These are phyloP conservation scores for Uria lomvia DNA, from an alignment of 2,113 vertebrate species.

Conservation along the genomic window DNA sequence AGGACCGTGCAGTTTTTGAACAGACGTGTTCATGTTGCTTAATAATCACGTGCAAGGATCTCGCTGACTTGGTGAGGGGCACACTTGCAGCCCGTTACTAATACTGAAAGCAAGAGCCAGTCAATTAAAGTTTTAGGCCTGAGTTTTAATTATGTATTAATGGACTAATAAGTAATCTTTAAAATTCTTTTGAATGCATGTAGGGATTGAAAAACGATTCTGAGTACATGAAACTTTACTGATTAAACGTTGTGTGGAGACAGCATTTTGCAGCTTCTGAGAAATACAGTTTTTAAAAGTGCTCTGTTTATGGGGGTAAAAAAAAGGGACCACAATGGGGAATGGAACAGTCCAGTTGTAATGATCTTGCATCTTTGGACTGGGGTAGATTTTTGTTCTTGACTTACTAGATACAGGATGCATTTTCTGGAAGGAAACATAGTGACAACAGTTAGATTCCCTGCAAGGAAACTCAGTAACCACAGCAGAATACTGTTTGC, in stretches of 20 bases:
- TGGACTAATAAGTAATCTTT: not conserved
- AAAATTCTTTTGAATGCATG: not conserved
- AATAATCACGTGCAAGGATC: rapidly evolving
- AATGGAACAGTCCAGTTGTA: not conserved
- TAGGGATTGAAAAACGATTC: not conserved
- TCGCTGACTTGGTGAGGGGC: not conserved
- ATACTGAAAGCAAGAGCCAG: not conserved
- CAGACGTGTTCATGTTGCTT: not conserved
- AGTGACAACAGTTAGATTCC: not conserved
- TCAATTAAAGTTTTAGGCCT: not conserved
- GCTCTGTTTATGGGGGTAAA: not conserved
- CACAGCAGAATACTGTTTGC: not conserved
- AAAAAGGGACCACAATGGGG: not conserved
- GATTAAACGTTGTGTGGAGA: not conserved
- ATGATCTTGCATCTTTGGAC: not conserved
- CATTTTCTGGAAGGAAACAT: not conserved
- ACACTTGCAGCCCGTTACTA: not conserved
- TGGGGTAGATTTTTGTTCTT: not conserved
- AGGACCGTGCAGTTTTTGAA: not conserved
- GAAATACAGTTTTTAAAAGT: not conserved
- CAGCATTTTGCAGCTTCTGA: not conserved
- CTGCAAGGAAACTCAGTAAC: not conserved
- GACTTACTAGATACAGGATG: not conserved
- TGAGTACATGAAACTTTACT: not conserved
- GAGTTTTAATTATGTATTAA: not conserved